Evolutionary conservation across 2,888 invertebrate genomes (phyloP).

Genomic region (Abscondita cerata): DNA sequence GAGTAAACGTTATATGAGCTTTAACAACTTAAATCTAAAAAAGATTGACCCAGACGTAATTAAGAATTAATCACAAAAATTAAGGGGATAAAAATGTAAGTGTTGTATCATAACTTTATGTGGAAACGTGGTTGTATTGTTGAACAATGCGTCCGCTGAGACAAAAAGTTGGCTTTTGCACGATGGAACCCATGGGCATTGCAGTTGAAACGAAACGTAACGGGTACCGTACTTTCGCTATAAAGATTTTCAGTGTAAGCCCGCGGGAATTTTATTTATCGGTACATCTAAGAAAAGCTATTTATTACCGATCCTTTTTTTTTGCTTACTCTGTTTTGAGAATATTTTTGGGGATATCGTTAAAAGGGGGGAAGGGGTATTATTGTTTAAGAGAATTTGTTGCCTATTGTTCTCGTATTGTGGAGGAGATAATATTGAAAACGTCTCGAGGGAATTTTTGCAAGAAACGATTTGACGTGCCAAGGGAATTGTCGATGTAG

Average conservation of each 20-base stretch:
- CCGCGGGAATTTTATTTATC: conserved; percentile 6
- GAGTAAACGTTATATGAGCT: too few relatives aligned
- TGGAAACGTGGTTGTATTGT: conserved; percentile 8
- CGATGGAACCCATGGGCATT: conserved; percentile 11
- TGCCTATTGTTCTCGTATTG: too few relatives aligned
- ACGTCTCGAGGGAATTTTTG: background rate
- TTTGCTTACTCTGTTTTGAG: background rate
- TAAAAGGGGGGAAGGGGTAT: background rate
- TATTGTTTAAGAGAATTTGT: too few relatives aligned
- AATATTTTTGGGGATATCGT: conserved; percentile 1
- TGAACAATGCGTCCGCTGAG: conserved; percentile 10
- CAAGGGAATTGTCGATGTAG: conserved; percentile 26
- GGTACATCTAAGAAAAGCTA: background rate
- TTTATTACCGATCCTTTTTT: conserved; percentile 4
- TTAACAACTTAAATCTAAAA: too few relatives aligned
- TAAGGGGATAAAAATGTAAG: background rate
- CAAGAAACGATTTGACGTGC: conserved; percentile 15
- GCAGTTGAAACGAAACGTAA: conserved; percentile 4
- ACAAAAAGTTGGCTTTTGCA: conserved; percentile 10
- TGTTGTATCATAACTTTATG: conserved; percentile 9
- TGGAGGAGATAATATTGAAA: too few relatives aligned
- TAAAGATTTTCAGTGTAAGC: conserved; percentile 9
- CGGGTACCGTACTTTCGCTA: conserved; percentile 2
- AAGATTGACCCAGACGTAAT: too few relatives aligned
- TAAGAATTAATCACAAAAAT: too few relatives aligned